These are phyloP conservation scores for Enteromius argenteus DNA, from an alignment of 2,797 vertebrate genomes.

Conservation along the genomic window DNA sequence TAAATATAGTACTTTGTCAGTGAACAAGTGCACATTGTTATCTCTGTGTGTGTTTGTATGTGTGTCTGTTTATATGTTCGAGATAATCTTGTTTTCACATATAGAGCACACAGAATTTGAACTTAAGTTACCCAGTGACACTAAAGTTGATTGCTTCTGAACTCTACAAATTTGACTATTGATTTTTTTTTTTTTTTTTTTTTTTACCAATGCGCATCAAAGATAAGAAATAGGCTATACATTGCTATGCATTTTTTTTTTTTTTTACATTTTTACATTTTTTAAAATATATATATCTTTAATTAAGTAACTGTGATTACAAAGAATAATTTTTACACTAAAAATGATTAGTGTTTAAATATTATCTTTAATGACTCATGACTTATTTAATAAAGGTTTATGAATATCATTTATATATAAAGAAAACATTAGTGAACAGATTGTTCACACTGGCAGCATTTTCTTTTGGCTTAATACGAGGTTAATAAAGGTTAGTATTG, in stretches of 20 bases:
- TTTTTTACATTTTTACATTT: background rate
- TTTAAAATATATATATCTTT: background rate
- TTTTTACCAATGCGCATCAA: background rate
- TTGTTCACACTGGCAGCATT: background rate
- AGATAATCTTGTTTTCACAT: slow-evolving; percentile 12
- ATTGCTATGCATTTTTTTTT: too few relatives aligned
- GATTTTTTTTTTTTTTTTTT: too few relatives aligned
- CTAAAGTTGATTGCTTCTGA: background rate
- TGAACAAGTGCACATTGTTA: background rate
- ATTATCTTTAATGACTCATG: background rate
- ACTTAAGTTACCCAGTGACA: background rate
- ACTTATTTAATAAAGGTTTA: slow-evolving; percentile 31
- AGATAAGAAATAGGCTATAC: background rate
- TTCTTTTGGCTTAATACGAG: background rate
- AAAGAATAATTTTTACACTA: too few relatives aligned
- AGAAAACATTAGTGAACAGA: background rate
- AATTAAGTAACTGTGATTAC: background rate
- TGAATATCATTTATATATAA: background rate
- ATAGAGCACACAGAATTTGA: background rate
- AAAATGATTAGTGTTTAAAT: background rate
- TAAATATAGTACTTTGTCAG: background rate
- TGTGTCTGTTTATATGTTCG: background rate
- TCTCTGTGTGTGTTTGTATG: background rate
- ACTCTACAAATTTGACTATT: background rate
- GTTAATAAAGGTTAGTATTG: background rate